Evolutionary conservation across 1,140 invertebrate genomes (phyloP).

Genomic region (Bicyclus anynana): DNA sequence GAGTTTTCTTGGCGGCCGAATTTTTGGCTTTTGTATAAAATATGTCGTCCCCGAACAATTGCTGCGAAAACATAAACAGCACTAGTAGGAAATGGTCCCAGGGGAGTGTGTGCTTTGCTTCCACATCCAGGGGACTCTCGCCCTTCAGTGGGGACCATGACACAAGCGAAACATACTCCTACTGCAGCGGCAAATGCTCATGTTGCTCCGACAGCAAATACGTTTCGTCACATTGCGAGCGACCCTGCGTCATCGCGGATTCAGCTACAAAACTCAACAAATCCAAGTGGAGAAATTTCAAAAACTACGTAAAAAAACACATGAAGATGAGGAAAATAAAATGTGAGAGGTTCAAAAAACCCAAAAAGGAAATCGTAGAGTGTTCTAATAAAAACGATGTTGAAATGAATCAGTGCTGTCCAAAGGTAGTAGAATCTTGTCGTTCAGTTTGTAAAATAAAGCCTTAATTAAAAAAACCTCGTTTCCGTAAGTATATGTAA

Average conservation of each 20-base stretch:
- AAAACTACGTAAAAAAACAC: slow-evolving; percentile 34
- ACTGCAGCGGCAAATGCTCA: slow-evolving; percentile 33
- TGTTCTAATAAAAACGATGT: slow-evolving; percentile 3
- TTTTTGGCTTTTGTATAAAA: not conserved
- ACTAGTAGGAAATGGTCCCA: slow-evolving; percentile 26
- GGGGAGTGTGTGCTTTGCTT: slow-evolving; percentile 31
- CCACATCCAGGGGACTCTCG: slow-evolving; percentile 43
- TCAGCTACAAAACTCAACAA: slow-evolving; percentile 35
- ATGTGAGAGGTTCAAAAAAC: not conserved
- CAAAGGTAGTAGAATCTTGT: not conserved
- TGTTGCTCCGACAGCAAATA: slow-evolving; percentile 30
- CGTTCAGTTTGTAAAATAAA: not conserved
- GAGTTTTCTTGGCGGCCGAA: not conserved
- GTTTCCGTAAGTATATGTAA: no score
- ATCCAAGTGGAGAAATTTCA: slow-evolving; percentile 44
- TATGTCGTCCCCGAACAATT: slow-evolving; percentile 20
- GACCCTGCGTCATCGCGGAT: slow-evolving; percentile 41
- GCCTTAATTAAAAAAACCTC: not conserved
- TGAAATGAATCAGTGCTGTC: not conserved
- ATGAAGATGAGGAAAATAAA: slow-evolving; percentile 26
- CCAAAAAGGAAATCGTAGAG: slow-evolving; percentile 4
- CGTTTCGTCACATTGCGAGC: no score
- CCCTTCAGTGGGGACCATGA: slow-evolving; percentile 41
- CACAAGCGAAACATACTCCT: slow-evolving; percentile 30
- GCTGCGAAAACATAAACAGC: slow-evolving; percentile 4